Evolutionary conservation across 1,140 invertebrate species (phyloP), one percentile per base, ranked within the genome.

Genomic region (Adoxophyes honmai): DNA sequence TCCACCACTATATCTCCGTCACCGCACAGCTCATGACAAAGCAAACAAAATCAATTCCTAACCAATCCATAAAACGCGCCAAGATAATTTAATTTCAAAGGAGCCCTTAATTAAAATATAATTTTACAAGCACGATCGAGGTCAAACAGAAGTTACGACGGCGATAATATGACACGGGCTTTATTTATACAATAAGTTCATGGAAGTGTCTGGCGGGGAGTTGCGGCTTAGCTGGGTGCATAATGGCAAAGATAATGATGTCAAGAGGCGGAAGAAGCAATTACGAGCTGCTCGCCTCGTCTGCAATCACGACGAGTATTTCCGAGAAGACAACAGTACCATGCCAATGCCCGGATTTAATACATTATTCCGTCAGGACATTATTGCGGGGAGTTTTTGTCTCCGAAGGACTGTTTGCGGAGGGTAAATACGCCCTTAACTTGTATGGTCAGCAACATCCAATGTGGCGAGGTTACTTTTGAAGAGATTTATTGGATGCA

Each of bases 231-330:
- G 66, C 61, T 55, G 53, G 65, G 57, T 75, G 73, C 75, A 81
- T 81, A 79, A 81, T 78, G 65, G 64, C 78, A 70, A 75, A 79
- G 71, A 81, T 78, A 81, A 81, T 81, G 69, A 76, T 73, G 69
- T 75, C 77, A 77, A 73, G 71, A 69, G 62, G 73, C 77, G 77
- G 72, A 80, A 82, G 77, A 80, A 78, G 68, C 79, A 82, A 82
- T 80, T 80, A 83, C 74, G 66, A 64, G 55, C 60, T 74, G 61
- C n/a, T n/a, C n/a, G 51, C 70, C 55, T 60, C 60, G 62, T 68
- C 69, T 68, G 66, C 64, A 70, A 77, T 78, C 75, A 75, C 68
- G 72, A 42, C 59, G 65, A 56, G 66, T 73, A 62, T 70, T 73
- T 74, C 61, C 57, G 38, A 62, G 64, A 60, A 62, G 68, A 75